Evolutionary conservation across 35 echinoderm and acorn worm genomes (phyloP).

Genomic region (Hemicentrotus pulcherrimus): DNA sequence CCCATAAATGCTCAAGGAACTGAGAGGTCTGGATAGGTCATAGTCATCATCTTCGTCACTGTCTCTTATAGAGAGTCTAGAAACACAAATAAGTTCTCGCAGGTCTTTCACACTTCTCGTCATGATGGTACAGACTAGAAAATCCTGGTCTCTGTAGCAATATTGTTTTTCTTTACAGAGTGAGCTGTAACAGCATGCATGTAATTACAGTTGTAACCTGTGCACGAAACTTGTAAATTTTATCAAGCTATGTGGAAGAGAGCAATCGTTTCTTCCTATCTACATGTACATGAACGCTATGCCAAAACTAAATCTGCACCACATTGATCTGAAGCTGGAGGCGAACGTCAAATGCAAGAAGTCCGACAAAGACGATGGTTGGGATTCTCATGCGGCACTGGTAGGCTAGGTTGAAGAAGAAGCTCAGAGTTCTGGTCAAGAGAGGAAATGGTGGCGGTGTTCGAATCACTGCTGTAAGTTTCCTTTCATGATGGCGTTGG

Average conservation of each 20-base stretch:
- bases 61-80: conserved; percentile 86
- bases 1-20: conserved; percentile 86
- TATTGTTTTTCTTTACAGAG: too few species aligned
- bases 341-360: conserved; percentile 80
- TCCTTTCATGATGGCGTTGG: not conserved
- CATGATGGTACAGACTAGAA: conserved; percentile 54
- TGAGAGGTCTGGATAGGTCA: conserved; percentile 81
- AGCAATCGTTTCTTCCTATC: not conserved
- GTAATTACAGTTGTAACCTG: too few species aligned
- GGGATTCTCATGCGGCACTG: conserved; percentile 81
- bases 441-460: conserved; percentile 31
- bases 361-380: conserved; percentile 68
- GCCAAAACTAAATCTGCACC: not conserved
- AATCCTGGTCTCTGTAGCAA: not conserved
- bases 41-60: conserved; percentile 89
- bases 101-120: conserved; percentile 85
- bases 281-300: not conserved
- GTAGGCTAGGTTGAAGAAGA: conserved; percentile 97
- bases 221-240: not conserved
- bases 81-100: conserved; percentile 91
- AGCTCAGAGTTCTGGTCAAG: conserved; percentile 80
- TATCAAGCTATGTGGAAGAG: not conserved
- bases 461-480: not conserved
- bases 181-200: too few species aligned
- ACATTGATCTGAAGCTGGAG: conserved; percentile 88